Conservation (phyloP, 2,113 vertebrate genomes). For the Cyanoderma ruficeps region DNA sequence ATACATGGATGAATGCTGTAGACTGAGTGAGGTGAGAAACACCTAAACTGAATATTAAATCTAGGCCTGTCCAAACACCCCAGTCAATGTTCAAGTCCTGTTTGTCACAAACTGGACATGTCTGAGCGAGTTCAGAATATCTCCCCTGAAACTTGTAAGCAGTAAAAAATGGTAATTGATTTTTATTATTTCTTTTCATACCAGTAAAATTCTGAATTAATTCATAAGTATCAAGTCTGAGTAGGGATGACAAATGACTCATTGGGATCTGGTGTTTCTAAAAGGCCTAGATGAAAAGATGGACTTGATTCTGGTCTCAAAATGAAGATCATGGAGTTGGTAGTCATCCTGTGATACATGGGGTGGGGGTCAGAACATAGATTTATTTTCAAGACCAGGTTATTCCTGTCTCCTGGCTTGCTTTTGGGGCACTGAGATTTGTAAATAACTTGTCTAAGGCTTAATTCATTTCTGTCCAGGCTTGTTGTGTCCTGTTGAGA, state of each 20-base stretch:
- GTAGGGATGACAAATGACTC: not conserved
- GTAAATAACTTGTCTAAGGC: not conserved
- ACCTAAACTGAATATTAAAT: not conserved
- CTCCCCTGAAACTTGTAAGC: not conserved
- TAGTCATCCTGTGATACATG: not conserved
- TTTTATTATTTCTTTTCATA: not conserved
- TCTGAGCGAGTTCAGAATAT: not conserved
- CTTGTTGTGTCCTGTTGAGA: not conserved
- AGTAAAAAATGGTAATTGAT: not conserved
- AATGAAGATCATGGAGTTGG: not conserved
- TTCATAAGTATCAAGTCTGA: not conserved
- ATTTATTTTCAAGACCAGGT: not conserved
- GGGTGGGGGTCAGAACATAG: not conserved
- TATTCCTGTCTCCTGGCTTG: not conserved
- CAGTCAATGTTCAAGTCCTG: not conserved
- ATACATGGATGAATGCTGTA: constrained; percentile 89
- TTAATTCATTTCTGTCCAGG: not conserved
- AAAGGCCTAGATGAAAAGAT: not conserved
- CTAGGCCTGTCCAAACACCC: not conserved
- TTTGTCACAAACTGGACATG: not conserved
- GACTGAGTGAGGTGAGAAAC: constrained; percentile 83
- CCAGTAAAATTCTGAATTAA: not conserved
- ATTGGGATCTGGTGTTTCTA: not conserved
- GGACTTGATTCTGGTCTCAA: not conserved
- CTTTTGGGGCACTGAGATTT: not conserved